Conservation (phyloP, 1,140 invertebrate genomes). For the Drosophila lini region DNA sequence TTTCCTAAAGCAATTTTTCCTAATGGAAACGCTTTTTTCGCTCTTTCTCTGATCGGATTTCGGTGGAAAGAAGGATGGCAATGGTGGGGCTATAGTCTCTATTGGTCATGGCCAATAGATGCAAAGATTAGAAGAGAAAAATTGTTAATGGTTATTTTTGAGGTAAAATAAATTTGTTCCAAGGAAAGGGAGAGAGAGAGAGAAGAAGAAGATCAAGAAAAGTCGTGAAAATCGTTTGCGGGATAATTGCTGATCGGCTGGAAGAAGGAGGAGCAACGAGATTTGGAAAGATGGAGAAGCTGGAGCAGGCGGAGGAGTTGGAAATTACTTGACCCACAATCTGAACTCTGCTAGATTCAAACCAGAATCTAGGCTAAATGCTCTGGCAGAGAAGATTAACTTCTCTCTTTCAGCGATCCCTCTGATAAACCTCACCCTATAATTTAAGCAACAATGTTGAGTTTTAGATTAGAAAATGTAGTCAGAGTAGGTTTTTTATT, state of each 20-base stretch:
- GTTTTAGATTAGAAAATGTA: background rate
- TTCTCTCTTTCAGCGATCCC: constrained; percentile 32
- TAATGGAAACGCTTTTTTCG: constrained; percentile 56
- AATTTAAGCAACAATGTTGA: constrained; percentile 14
- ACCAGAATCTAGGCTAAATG: constrained; percentile 68
- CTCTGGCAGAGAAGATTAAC: constrained; percentile 44
- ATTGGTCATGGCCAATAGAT: constrained; percentile 62
- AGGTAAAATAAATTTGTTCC: constrained; percentile 78
- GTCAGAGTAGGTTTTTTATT: background rate
- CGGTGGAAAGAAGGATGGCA: constrained; percentile 11
- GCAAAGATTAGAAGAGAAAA: constrained; percentile 73
- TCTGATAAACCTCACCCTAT: constrained; percentile 9
- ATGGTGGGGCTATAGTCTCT: constrained; percentile 29
- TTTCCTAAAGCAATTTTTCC: constrained; percentile 64
- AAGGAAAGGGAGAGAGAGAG: constrained; percentile 9
- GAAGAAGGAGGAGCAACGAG: constrained; percentile 26
- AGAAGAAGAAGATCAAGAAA: constrained; percentile 38
- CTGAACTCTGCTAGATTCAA: constrained; percentile 60
- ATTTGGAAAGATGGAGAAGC: background rate
- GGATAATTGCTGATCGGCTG: constrained; percentile 70
- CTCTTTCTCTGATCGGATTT: constrained; percentile 65
- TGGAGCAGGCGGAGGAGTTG: constrained; percentile 34
- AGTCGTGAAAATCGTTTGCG: constrained; percentile 70
- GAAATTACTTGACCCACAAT: constrained; percentile 78
- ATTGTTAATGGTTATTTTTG: constrained; percentile 73